A percentile compares a stretch with the other conserved stretches of the same genome.
These are phyloP conservation scores for Megaustenia siamemsis DNA, from an alignment of 2,888 invertebrate species.

Conservation along the genomic window DNA sequence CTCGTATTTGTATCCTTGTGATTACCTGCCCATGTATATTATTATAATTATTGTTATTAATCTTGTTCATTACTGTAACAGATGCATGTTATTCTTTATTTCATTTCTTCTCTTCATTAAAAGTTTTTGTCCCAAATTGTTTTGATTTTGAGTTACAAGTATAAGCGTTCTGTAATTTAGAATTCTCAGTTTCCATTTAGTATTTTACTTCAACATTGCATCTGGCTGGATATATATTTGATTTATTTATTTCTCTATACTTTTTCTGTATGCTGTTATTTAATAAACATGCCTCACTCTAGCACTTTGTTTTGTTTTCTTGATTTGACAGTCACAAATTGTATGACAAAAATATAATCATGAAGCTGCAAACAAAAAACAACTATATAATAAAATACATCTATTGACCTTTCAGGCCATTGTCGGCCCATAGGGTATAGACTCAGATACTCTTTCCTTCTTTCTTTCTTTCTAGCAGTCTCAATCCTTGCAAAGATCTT, in stretches of 20 bases:
- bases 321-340: neutral
- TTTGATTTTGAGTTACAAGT: neutral
- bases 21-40: neutral
- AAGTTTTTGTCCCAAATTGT: neutral
- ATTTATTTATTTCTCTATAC: slow-evolving; percentile 1
- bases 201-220: neutral
- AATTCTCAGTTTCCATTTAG: neutral
- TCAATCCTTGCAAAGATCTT: no score
- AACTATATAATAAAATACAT: no score
- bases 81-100: neutral
- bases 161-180: neutral
- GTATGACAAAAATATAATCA: no score
- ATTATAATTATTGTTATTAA: neutral
- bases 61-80: neutral
- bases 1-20: neutral
- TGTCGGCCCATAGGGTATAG: no score
- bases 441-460: no score
- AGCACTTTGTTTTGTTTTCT: slow-evolving; percentile 4
- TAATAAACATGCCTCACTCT: neutral
- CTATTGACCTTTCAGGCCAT: no score
- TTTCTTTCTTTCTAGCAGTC: no score
- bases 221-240: slow-evolving; percentile 6
- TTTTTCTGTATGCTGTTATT: slow-evolving; percentile 20
- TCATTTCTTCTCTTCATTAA: neutral
- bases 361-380: no score